Base-by-base conservation (phyloP, 2,888 invertebrate genomes). In the Gnatocerus cornutus region DNA sequence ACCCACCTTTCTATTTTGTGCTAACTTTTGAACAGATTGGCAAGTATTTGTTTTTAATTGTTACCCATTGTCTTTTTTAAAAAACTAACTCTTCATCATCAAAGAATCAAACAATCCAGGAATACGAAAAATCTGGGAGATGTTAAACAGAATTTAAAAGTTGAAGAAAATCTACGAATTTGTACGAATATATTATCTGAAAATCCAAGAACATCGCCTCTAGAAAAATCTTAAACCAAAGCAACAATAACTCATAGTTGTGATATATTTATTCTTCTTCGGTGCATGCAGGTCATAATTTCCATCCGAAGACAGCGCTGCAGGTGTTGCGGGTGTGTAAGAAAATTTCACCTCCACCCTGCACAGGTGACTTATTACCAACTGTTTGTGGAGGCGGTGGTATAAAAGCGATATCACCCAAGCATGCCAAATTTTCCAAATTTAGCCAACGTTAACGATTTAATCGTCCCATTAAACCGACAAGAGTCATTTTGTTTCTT, bases 391-490 rank as follows among this genome's bases (percentile, higher is more conserved):
- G 43, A 10, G 56, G 43, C 27, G 55, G 56, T 21, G 5, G 14
- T n/a, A 13, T 13, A 7, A 29, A 27, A 9, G 43, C n/a, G 16
- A 59, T 45, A 13, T 9, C 43, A 13, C 30, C 30, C 30, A 58
- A 30, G 29, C 29, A 30, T 27, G 39, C 29, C 50, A 50, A 53
- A 53, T 53, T 37, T 37, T 27, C 27, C 30, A 3, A 45, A 45
- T 58, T 56, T 29, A 13, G 37, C 12, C 58, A 10, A 10, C 30
- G 14, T 14, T 37, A 29, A 62, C 62, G 37, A 62, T 52, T 55
- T 55, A 64, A 55, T 64, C 29, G 53, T 14, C 14, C 33, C 45
- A 56, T 67, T 59, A 46, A 59, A 59, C 50, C 59, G 52, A 67
- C 29, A 59, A 59, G 13, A 59, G 29, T 37, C 39, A 33, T 67